Percentiles rank a stretch among this genome's conserved stretches.
Evolutionary conservation across 2,797 vertebrate genomes (phyloP).

Genomic region (Hozukius guyotensis): DNA sequence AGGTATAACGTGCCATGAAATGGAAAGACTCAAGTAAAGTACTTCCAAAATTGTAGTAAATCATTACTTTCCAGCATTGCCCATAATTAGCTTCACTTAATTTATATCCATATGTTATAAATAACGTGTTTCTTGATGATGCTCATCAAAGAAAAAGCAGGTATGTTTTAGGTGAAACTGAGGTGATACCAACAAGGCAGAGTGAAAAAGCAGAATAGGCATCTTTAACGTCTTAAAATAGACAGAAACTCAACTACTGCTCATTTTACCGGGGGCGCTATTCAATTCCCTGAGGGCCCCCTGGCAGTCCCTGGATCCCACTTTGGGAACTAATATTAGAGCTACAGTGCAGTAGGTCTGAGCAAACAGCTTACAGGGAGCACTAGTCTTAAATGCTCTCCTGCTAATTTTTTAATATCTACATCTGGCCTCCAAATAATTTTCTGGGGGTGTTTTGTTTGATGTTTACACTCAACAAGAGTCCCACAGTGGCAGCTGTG

Average conservation of each 20-base stretch:
- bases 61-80: not conserved
- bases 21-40: not conserved
- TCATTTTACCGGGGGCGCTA: slow-evolving; percentile 52
- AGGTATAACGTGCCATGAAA: not conserved
- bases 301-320: slow-evolving; percentile 46
- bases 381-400: slow-evolving; percentile 38
- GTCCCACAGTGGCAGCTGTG: slow-evolving; percentile 10
- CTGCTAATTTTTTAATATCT: slow-evolving; percentile 42
- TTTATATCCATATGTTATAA: not conserved
- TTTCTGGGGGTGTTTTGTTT: slow-evolving; percentile 36
- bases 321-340: slow-evolving; percentile 53
- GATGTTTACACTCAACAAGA: slow-evolving; percentile 50
- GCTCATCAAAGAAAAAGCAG: not conserved
- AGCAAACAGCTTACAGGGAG: slow-evolving; percentile 57
- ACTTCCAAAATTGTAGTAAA: not conserved
- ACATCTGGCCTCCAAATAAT: slow-evolving; percentile 24
- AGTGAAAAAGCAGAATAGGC: not conserved
- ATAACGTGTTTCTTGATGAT: not conserved
- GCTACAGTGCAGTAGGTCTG: slow-evolving; percentile 13
- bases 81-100: not conserved
- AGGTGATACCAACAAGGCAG: not conserved
- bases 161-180: not conserved
- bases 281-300: slow-evolving; percentile 44
- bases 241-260: slow-evolving; percentile 29
- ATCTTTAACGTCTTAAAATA: slow-evolving; percentile 43